A percentile compares a stretch with the other conserved stretches of the same genome.
phyloP scores from a whole-genome alignment of 30 jellyfish, hydroid and myxozoan species.

The Cassiopea andromeda region DNA sequence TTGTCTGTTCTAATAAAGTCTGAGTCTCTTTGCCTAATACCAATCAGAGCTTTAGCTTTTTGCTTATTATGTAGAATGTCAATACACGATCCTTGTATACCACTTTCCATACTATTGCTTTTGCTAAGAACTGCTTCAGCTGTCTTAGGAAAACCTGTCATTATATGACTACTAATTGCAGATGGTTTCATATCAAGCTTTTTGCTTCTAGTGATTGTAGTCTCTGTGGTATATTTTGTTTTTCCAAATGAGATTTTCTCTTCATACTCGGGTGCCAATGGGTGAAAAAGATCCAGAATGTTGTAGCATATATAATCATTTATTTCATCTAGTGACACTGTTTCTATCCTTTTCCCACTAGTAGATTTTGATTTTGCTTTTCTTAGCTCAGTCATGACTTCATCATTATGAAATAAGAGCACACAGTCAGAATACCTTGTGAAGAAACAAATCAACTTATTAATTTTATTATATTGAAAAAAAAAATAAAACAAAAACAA shows the following conservation, averaged over 20 bases:
- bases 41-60: neutral
- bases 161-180: too few relatives aligned
- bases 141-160: too few relatives aligned
- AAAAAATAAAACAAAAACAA: neutral
- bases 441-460: neutral
- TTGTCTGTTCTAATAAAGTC: neutral
- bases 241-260: neutral
- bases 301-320: slow-evolving; percentile 32
- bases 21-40: neutral
- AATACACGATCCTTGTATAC: neutral
- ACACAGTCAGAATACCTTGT: slow-evolving; percentile 57
- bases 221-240: neutral
- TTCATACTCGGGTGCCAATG: neutral
- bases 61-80: neutral
- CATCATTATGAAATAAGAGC: slow-evolving; percentile 66
- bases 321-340: slow-evolving; percentile 41
- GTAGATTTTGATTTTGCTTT: neutral
- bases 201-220: neutral
- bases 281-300: slow-evolving; percentile 30
- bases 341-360: neutral
- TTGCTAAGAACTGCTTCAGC: neutral
- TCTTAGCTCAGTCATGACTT: slow-evolving; percentile 28
- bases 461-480: too few relatives aligned
- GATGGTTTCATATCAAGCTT: neutral
- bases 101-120: neutral